Evolutionary conservation across 1,140 invertebrate genomes (phyloP), one percentile per base, ranked within the genome.

Genomic region (Camponotus vicinus): DNA sequence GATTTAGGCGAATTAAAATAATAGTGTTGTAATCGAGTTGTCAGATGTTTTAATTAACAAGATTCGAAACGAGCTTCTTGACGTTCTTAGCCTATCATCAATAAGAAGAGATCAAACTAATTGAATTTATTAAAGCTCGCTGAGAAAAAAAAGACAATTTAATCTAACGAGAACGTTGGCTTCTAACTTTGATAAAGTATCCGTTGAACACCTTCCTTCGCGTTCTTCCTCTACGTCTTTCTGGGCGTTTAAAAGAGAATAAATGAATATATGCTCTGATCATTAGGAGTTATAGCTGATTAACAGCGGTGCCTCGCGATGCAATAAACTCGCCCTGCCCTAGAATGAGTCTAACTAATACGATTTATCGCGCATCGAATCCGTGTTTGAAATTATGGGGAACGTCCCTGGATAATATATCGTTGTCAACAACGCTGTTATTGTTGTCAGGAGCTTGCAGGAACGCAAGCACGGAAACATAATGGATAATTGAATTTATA

Each of bases 271-370:
- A 59, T 13, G 42, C 27, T 11, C 21, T 34, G n/a, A 79, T 77
- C 37, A 85, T 52, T 45, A 52, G 6, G 83, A 79, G 49, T 85
- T 85, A 85, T 57, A 42, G 75, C 49, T 82, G 75, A 79, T 85
- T 79, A 85, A 57, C 34, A 34, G 37, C 59, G 27, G 21, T 78
- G 82, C 6, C 45, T 27, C 37, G 40, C 45, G 34, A 73, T 59
- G 79, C 55, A 71, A 73, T 71, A 73, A 82, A 61, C 66, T 52
- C 42, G n/a, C 66, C 21, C 45, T 18, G 37, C 3, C 37, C 27
- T 34, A n/a, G 34, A 82, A 45, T 71, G 27, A 13, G 67, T 71
- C 79, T 45, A 82, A 73, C 67, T 82, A 82, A 71, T 82, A 59
- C 79, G 52, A 82, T 82, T 82, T 82, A 82, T 82, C 27, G 52